A percentile compares a stretch with the other conserved stretches of the same genome.
Evolutionary conservation across 1,140 invertebrate genomes (phyloP).

Genomic region (Ips nitidus): DNA sequence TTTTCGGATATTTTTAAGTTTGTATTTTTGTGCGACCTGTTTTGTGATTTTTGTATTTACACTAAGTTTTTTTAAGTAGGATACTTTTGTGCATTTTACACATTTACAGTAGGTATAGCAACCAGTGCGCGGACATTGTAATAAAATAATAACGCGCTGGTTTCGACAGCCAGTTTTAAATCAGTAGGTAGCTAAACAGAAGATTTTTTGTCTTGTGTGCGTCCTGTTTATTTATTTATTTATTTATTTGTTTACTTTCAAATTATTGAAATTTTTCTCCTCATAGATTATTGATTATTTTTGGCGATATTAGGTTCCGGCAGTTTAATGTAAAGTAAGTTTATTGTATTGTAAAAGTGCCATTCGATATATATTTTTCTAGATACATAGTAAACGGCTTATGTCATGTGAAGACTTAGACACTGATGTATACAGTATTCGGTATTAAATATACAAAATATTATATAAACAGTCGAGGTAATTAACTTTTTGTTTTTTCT

Average conservation of each 20-base stretch:
- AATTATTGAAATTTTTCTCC: not conserved
- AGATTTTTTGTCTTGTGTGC: not conserved
- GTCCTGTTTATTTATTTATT: not conserved
- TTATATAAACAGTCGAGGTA: conserved; percentile 40
- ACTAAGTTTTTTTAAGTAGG: too few species aligned
- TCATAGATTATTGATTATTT: not conserved
- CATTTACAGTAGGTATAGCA: too few species aligned
- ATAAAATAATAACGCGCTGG: too few species aligned
- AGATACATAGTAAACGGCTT: conserved; percentile 51
- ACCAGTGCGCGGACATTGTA: too few species aligned
- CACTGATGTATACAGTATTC: conserved; percentile 53
- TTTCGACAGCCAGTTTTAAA: not conserved
- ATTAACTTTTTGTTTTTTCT: too few species aligned
- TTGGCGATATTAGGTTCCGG: not conserved
- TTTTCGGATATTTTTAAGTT: not conserved
- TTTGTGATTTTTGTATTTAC: too few species aligned
- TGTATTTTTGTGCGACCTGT: too few species aligned
- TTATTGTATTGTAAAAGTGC: conserved; percentile 51
- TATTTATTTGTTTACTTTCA: not conserved
- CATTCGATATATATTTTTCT: conserved; percentile 53
- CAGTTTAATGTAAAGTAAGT: conserved; percentile 42
- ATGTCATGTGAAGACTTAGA: conserved; percentile 54
- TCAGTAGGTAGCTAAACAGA: not conserved
- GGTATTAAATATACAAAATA: conserved; percentile 52
- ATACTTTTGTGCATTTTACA: too few species aligned